Conservation (phyloP, 2,888 invertebrate genomes). For the Scaptomyza parva region DNA sequence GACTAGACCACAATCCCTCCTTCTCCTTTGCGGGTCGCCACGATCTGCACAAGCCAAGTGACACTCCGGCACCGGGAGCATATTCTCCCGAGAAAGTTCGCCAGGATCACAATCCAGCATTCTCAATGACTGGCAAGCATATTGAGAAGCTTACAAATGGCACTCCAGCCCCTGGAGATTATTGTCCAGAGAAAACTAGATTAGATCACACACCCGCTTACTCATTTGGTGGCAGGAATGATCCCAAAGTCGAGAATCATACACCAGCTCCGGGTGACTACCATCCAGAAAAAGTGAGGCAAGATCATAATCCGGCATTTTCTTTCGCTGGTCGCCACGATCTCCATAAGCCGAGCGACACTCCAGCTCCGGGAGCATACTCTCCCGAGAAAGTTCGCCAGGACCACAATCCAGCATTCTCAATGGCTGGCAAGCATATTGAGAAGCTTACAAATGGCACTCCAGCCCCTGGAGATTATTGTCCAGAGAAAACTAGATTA, state of each 20-base stretch:
- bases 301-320: conserved; percentile 86
- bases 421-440: conserved; percentile 82
- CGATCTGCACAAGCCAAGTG: conserved; percentile 86
- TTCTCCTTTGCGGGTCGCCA: conserved; percentile 88
- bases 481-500: conserved; percentile 86
- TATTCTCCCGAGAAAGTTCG: conserved; percentile 86
- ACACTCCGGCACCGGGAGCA: conserved; percentile 88
- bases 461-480: conserved; percentile 85
- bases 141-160: conserved; percentile 68
- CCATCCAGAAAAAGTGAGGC: conserved; percentile 85
- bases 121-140: conserved; percentile 84
- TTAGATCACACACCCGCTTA: conserved; percentile 87
- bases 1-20: conserved; percentile 86
- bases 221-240: conserved; percentile 83
- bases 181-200: conserved; percentile 86
- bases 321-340: conserved; percentile 86
- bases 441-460: conserved; percentile 57
- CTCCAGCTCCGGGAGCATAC: conserved; percentile 88
- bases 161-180: neutral
- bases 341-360: conserved; percentile 86
- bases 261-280: conserved; percentile 89
- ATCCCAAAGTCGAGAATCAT: conserved; percentile 68
- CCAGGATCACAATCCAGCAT: conserved; percentile 86
- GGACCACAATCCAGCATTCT: conserved; percentile 86
- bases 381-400: conserved; percentile 85